Percentiles rank a stretch among this genome's conserved stretches.
Conservation (phyloP, 2,113 vertebrate genomes). For the Neogobius melanostomus region DNA sequence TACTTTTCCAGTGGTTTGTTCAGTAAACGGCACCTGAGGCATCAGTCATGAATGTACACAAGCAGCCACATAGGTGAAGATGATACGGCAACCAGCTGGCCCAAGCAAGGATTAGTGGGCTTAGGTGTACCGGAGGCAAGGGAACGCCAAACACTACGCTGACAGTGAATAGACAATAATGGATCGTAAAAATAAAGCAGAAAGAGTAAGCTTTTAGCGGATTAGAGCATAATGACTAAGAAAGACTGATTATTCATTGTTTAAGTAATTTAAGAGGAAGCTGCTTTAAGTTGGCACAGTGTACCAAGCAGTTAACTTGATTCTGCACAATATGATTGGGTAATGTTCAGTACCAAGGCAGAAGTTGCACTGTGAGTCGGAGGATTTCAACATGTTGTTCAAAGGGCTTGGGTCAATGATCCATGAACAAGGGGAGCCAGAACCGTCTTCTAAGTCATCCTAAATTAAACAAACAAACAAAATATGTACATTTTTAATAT, state of each 20-base stretch:
- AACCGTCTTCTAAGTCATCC: slow-evolving; percentile 45
- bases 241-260: slow-evolving; percentile 62
- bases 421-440: slow-evolving; percentile 64
- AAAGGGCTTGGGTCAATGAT: slow-evolving; percentile 57
- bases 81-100: slow-evolving; percentile 62
- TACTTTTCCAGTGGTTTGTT: slow-evolving; percentile 42
- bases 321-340: neutral
- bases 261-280: slow-evolving; percentile 26
- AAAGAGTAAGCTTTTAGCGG: slow-evolving; percentile 64
- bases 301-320: neutral
- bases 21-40: slow-evolving; percentile 37
- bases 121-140: slow-evolving; percentile 79
- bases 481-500: neutral
- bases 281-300: slow-evolving; percentile 16
- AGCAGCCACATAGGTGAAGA: slow-evolving; percentile 66
- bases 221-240: slow-evolving; percentile 45
- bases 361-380: slow-evolving; percentile 23
- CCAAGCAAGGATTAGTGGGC: slow-evolving; percentile 71
- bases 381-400: slow-evolving; percentile 33
- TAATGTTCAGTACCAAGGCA: slow-evolving; percentile 30
- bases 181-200: slow-evolving; percentile 57
- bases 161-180: slow-evolving; percentile 65
- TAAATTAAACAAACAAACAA: neutral
- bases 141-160: slow-evolving; percentile 67
- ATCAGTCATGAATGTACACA: slow-evolving; percentile 64